Conservation (phyloP, 1,140 invertebrate species). For the Propsilocerus akamusi region DNA sequence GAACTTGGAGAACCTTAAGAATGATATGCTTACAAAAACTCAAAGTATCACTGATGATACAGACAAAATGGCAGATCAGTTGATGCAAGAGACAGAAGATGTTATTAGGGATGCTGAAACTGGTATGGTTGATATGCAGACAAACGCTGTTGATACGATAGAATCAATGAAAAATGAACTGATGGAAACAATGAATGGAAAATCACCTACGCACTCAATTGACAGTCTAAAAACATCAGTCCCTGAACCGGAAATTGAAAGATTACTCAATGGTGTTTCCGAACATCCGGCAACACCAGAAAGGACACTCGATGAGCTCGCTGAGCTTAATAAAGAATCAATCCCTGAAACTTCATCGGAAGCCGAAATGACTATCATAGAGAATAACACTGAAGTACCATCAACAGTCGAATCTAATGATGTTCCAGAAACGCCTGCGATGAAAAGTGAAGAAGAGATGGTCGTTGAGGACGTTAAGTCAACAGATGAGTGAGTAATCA, state of each 20-base stretch:
- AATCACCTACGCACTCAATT: conserved; percentile 6
- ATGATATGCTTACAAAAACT: not conserved
- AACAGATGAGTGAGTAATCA: conserved; percentile 2
- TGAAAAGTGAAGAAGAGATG: not conserved
- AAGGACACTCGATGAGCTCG: conserved; percentile 18
- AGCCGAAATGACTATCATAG: no score
- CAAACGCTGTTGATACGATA: not conserved
- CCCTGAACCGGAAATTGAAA: conserved; percentile 21
- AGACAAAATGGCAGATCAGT: not conserved
- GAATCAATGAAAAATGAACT: not conserved
- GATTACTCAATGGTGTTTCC: conserved; percentile 16
- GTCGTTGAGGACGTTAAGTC: not conserved
- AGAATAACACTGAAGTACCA: not conserved
- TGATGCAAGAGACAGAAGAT: conserved; percentile 1
- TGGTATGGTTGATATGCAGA: not conserved
- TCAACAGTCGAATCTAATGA: not conserved
- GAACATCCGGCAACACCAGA: conserved; percentile 20
- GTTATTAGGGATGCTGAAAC: not conserved
- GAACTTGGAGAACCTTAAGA: conserved; percentile 3
- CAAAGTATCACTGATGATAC: not conserved
- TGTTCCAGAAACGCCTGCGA: not conserved
- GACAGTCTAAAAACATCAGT: conserved; percentile 21
- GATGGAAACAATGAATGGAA: not conserved
- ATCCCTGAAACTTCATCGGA: not conserved
- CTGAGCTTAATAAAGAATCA: conserved; percentile 6